Percentiles rank a stretch among this genome's conserved stretches.
Evolutionary conservation across 2,113 vertebrate genomes (phyloP).

Genomic region (Dipodomys stephensi): DNA sequence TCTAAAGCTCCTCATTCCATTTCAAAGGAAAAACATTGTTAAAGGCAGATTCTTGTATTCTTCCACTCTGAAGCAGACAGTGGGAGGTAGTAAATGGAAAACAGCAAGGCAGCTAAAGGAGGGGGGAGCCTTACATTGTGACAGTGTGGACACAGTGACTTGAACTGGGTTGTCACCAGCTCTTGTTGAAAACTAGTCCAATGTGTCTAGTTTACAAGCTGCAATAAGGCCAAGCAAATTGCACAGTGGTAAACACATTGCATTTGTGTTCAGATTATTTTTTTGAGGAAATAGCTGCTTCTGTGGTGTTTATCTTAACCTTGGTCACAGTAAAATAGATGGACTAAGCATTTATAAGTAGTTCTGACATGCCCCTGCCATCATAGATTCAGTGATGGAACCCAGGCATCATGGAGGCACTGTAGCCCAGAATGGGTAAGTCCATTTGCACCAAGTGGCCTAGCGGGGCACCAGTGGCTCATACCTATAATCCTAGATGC

Average conservation of each 20-base stretch:
- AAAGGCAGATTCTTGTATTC: not conserved
- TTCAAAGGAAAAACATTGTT: constrained; percentile 12
- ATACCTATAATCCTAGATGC: no score
- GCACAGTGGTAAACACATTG: not conserved
- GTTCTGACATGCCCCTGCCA: not conserved
- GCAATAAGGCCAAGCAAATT: not conserved
- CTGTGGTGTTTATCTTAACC: not conserved
- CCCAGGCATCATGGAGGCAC: not conserved
- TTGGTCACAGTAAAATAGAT: not conserved
- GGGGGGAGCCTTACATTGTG: not conserved
- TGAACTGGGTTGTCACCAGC: not conserved
- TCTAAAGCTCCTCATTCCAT: constrained; percentile 51
- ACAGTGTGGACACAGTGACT: not conserved
- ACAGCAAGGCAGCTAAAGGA: not conserved
- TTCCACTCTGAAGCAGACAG: not conserved
- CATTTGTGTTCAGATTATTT: not conserved
- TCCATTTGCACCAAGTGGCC: not conserved
- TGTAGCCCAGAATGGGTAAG: not conserved
- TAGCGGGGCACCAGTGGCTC: not conserved
- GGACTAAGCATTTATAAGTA: not conserved
- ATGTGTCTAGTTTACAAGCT: not conserved
- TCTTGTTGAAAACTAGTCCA: not conserved
- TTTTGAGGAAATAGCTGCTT: not conserved
- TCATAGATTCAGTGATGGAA: not conserved
- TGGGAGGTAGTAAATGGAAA: not conserved